These are phyloP conservation scores for Mastomys coucha DNA, from an alignment of 2,113 vertebrate species.

Conservation along the genomic window DNA sequence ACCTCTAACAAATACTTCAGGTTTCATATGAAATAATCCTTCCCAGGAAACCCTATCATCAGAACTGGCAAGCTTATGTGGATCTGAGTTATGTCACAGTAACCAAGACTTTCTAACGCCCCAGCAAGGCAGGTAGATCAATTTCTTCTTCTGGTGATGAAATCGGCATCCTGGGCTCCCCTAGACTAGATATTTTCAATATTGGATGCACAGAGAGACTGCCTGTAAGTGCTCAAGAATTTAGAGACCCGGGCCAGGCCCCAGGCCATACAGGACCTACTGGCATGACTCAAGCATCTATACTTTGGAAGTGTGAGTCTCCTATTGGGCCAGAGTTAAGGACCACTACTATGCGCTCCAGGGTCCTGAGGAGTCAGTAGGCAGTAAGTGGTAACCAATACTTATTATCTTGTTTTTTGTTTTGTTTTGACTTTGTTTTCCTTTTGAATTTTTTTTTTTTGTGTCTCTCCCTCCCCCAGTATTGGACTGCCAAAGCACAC, in stretches of 20 bases:
- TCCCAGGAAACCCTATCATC: not conserved
- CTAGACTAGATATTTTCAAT: not conserved
- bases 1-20: not conserved
- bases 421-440: not conserved
- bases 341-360: not conserved
- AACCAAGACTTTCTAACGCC: not conserved
- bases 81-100: not conserved
- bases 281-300: not conserved
- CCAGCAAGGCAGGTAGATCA: not conserved
- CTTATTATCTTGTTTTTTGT: not conserved
- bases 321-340: not conserved
- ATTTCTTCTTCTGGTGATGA: not conserved
- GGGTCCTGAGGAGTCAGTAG: not conserved
- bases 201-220: not conserved
- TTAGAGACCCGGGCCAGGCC: not conserved
- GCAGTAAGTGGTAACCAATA: not conserved
- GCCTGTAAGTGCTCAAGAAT: not conserved
- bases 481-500: constrained; percentile 27
- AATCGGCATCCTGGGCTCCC: not conserved
- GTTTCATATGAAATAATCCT: not conserved
- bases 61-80: not conserved
- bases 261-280: not conserved
- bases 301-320: constrained; percentile 14
- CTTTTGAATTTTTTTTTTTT: not conserved
- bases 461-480: not conserved